Evolutionary conservation across 2,888 invertebrate genomes (phyloP).

Genomic region (Phengaris alcon): DNA sequence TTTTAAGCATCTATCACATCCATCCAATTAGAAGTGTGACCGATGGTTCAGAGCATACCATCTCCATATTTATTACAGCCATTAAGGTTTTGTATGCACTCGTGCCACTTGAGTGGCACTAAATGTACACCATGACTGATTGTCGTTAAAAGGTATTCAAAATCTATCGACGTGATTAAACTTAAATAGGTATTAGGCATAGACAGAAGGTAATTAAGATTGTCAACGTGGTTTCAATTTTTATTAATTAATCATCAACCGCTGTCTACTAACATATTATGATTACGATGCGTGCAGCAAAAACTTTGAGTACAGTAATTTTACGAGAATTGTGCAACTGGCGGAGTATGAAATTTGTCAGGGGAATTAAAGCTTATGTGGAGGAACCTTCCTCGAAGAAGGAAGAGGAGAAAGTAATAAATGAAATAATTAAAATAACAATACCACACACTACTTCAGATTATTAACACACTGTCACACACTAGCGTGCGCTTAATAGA

Average conservation of each 20-base stretch:
- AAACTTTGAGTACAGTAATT: too few species aligned
- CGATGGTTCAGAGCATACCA: background rate
- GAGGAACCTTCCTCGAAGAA: too few species aligned
- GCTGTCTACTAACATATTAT: background rate
- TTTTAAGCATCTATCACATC: background rate
- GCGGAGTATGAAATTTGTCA: too few species aligned
- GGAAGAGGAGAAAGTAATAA: too few species aligned
- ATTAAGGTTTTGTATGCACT: constrained; percentile 11
- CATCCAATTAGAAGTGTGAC: background rate
- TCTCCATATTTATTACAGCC: constrained; percentile 5
- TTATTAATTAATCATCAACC: background rate
- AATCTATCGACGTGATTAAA: constrained; percentile 6
- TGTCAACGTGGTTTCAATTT: background rate
- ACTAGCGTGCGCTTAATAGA: too few species aligned
- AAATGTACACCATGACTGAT: background rate
- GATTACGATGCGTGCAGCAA: background rate
- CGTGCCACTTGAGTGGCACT: constrained; percentile 10
- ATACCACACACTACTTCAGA: too few species aligned
- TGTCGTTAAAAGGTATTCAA: background rate
- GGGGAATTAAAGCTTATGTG: too few species aligned
- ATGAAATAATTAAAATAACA: too few species aligned
- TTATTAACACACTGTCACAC: too few species aligned
- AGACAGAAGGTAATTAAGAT: background rate
- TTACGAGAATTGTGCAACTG: too few species aligned
- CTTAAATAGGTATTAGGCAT: background rate